phyloP scores from a whole-genome alignment of 2,888 invertebrate species.

The Metellina segmentata region DNA sequence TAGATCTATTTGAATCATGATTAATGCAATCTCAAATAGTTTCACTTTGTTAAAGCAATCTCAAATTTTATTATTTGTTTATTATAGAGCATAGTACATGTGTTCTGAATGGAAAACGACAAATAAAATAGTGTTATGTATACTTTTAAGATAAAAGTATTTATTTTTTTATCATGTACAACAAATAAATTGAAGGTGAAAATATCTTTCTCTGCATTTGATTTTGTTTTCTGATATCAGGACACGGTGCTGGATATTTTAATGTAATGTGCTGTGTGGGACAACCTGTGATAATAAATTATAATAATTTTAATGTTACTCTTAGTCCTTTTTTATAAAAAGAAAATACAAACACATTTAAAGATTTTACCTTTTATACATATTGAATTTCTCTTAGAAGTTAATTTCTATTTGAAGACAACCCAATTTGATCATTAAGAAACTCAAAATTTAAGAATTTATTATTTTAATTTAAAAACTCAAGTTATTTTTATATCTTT shows the following conservation, averaged over 20 bases:
- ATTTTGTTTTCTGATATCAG: conserved; percentile 53
- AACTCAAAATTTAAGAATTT: too few relatives aligned
- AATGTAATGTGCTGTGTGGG: conserved; percentile 69
- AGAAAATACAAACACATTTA: background rate
- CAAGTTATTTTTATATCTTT: too few relatives aligned
- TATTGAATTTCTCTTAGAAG: background rate
- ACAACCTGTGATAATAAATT: conserved; percentile 75
- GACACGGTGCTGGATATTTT: conserved; percentile 70
- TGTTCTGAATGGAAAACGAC: background rate
- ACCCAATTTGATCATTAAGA: too few relatives aligned
- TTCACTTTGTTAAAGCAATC: too few relatives aligned
- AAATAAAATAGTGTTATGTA: background rate
- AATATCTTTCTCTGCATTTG: conserved; percentile 20
- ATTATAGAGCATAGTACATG: background rate
- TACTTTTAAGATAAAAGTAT: background rate
- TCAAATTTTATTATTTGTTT: too few relatives aligned
- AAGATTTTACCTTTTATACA: background rate
- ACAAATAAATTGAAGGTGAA: conserved; percentile 18
- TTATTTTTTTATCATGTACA: conserved; percentile 14
- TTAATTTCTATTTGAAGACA: background rate
- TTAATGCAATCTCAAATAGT: too few relatives aligned
- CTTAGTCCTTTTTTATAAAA: background rate
- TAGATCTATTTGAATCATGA: too few relatives aligned
- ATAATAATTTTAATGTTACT: conserved; percentile 39
- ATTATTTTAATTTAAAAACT: too few relatives aligned